Percentiles rank a stretch among this genome's conserved stretches.
Conservation (phyloP, 2,113 vertebrate genomes). For the Cheilinus undulatus region DNA sequence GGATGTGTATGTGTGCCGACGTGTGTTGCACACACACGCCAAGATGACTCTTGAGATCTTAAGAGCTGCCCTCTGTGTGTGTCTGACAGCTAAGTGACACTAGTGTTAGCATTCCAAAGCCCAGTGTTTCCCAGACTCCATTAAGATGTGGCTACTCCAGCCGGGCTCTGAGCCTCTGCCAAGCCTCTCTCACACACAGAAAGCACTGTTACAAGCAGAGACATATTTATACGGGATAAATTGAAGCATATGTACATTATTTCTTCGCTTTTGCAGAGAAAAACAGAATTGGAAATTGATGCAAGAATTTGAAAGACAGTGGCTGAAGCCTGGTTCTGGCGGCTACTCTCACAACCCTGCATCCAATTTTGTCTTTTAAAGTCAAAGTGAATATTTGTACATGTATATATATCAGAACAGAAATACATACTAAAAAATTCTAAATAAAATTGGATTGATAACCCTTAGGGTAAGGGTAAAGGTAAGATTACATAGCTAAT, state of each 20-base stretch:
- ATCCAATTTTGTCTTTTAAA: too few relatives aligned
- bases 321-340: too few relatives aligned
- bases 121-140: constrained; percentile 70
- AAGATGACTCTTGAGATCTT: constrained; percentile 56
- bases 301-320: too few relatives aligned
- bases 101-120: constrained; percentile 70
- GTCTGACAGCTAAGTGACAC: constrained; percentile 63
- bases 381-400: too few relatives aligned
- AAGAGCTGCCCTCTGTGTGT: constrained; percentile 67
- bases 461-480: too few relatives aligned
- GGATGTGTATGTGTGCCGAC: constrained; percentile 19
- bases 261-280: not conserved
- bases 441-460: too few relatives aligned
- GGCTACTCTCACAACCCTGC: too few relatives aligned
- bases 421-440: too few relatives aligned
- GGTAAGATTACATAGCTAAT: too few relatives aligned
- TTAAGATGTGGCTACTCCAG: constrained; percentile 64
- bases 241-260: not conserved
- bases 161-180: constrained; percentile 47
- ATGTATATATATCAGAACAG: too few relatives aligned
- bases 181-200: constrained; percentile 44
- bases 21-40: constrained; percentile 42
- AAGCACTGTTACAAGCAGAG: constrained; percentile 25
- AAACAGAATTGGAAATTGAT: not conserved
- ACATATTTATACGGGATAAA: constrained; percentile 13